A percentile compares a stretch with the other conserved stretches of the same genome.
These are phyloP conservation scores for Trichosurus vulpecula DNA, from an alignment of 2,797 vertebrate species.

Conservation along the genomic window DNA sequence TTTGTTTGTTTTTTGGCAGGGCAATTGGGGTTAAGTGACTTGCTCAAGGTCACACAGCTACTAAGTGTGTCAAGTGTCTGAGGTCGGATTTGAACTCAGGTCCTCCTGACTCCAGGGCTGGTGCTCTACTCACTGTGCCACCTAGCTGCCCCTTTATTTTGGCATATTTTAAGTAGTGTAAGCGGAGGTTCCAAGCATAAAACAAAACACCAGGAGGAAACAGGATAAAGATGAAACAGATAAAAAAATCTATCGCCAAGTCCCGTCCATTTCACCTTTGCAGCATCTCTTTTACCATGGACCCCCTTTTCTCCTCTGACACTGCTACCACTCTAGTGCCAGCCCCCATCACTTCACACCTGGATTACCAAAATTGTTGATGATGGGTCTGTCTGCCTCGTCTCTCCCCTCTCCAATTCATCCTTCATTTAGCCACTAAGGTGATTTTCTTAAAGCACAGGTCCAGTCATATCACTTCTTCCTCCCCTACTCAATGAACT, in stretches of 20 bases:
- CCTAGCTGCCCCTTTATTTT: no score
- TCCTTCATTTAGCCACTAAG: neutral
- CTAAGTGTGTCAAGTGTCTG: no score
- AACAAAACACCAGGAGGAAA: neutral
- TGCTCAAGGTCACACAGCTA: no score
- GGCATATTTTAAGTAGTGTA: neutral
- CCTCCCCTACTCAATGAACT: neutral
- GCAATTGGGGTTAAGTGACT: no score
- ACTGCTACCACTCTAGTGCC: neutral
- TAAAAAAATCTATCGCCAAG: neutral
- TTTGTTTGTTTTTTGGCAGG: no score
- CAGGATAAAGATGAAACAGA: no score
- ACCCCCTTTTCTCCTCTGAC: no score
- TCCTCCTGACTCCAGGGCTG: no score
- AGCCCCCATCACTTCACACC: neutral
- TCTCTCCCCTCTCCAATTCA: neutral
- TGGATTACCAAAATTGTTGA: neutral
- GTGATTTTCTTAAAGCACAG: neutral
- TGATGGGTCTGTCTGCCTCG: neutral
- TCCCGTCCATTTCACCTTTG: no score
- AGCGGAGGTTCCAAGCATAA: neutral
- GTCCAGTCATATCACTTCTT: neutral
- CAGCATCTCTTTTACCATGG: neutral
- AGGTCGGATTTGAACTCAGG: no score
- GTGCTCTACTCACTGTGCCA: no score